These are phyloP conservation scores for Semnornis frantzii DNA, from an alignment of 2,113 vertebrate genomes.

Conservation along the genomic window DNA sequence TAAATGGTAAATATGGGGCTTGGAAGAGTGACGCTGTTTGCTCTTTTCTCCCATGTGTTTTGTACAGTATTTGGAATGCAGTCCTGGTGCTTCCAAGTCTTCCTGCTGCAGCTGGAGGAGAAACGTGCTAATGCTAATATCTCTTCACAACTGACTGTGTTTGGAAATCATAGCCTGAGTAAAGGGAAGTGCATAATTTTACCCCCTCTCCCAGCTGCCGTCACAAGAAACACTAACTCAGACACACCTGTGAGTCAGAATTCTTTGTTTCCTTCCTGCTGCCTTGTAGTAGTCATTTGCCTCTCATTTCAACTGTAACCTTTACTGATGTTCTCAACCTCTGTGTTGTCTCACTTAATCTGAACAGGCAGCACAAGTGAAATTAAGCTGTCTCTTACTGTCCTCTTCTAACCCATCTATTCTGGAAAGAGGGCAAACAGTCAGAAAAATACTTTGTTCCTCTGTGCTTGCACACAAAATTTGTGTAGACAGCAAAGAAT, in stretches of 20 bases:
- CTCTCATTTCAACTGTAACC: slow-evolving; percentile 8
- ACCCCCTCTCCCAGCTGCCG: not conserved
- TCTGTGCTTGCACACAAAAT: not conserved
- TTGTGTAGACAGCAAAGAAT: not conserved
- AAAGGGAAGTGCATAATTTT: slow-evolving; percentile 13
- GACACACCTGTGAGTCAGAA: slow-evolving; percentile 47
- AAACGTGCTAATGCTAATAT: rapidly evolving
- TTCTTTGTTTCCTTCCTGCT: slow-evolving; percentile 37
- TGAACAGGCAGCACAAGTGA: not conserved
- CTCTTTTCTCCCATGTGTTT: not conserved
- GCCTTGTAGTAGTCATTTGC: not conserved
- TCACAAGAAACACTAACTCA: slow-evolving; percentile 33
- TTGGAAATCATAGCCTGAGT: not conserved
- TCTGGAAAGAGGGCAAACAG: not conserved
- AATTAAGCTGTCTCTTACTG: not conserved
- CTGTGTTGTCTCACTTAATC: not conserved
- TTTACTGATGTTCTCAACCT: not conserved
- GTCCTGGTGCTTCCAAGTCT: not conserved
- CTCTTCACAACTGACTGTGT: not conserved
- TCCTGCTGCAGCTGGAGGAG: not conserved
- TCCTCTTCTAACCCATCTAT: not conserved
- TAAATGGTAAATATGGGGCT: not conserved
- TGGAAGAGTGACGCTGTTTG: not conserved
- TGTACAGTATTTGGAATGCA: not conserved
- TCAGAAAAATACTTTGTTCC: not conserved